phyloP scores from a whole-genome alignment of 2,888 invertebrate genomes.

The Seladonia tumulorum region DNA sequence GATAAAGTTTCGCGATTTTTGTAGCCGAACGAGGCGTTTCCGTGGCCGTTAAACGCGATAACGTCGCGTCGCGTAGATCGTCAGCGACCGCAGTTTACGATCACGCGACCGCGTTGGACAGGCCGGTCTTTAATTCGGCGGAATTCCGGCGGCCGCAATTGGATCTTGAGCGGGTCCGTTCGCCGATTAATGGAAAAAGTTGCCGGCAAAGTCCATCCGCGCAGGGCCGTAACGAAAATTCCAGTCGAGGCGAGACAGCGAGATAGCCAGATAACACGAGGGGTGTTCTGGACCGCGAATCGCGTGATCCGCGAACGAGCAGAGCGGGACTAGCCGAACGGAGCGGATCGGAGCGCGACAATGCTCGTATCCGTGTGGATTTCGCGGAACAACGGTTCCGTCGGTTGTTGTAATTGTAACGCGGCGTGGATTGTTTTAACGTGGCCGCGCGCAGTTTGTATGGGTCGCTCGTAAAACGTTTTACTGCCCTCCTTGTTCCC shows the following conservation, averaged over 20 bases:
- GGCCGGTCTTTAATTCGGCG: not conserved
- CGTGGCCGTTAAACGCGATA: no score
- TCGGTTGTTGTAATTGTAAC: constrained; percentile 57
- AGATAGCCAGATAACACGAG: not conserved
- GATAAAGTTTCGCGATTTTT: no score
- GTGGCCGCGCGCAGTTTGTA: constrained; percentile 52
- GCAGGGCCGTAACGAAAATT: not conserved
- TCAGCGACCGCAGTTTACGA: not conserved
- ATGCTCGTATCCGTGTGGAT: constrained; percentile 45
- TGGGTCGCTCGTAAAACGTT: constrained; percentile 67
- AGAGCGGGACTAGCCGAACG: not conserved
- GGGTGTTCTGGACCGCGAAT: constrained; percentile 35
- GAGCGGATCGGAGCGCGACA: constrained; percentile 14
- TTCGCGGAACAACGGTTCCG: constrained; percentile 44
- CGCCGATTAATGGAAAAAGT: not conserved
- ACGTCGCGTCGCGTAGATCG: not conserved
- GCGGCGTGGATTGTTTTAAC: constrained; percentile 59
- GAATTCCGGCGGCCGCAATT: not conserved
- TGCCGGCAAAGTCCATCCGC: not conserved
- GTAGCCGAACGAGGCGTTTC: no score
- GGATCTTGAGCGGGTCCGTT: not conserved
- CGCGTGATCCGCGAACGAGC: constrained; percentile 33
- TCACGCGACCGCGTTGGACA: not conserved
- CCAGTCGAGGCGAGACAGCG: not conserved
- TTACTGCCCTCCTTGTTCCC: constrained; percentile 61